Base-by-base conservation (phyloP, 2,797 vertebrate genomes). In the Spea hammondii region DNA sequence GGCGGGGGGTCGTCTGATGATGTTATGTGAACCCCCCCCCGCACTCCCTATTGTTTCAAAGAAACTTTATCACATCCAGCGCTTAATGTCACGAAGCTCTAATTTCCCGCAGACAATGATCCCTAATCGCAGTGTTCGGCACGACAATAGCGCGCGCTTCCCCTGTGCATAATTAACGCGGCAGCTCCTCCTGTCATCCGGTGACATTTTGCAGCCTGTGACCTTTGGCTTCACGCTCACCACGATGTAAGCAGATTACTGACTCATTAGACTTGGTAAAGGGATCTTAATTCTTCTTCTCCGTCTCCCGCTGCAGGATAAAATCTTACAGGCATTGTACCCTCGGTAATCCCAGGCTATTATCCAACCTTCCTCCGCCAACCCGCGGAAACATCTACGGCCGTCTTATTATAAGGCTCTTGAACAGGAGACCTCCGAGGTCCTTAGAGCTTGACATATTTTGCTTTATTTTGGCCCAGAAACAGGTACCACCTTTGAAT, bases 191-290 rank as follows among this genome's bases (percentile, higher is more conserved):
- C 47, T 53, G 55, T 50, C 49, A 11, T 69, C 46, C 44, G 10
- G 46, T 76, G 72, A 76, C 72, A 80, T 75, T 75, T 79, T 5
- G 8, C 14, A 57, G 59, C 2, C 11, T 17, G 59, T 71, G 66
- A 76, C 79, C 67, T 80, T 57, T 75, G 67, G 51, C 79, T 80
- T 59, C 9, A 47, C 46, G 71, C 71, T 64, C 71, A 47, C 72
- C 51, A 12, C 45, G 64, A 51, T 65, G 66, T 49, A 9, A 44
- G 50, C 54, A 59, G 51, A 75, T 80, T 70, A 65, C 50, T n/a
- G 47, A 7, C 67, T 80, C 54, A 80, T 80, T 75, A 71, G 10
- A 75, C 6, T 13, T 14, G 10, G 17, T 44, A 11, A 44, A 44
- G 9, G 46, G 74, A 49, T 17, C 46, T 51, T 70, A n/a, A 76